Percentiles rank a stretch among this genome's conserved stretches.
Evolutionary conservation across 2,113 vertebrate species (phyloP).

Genomic region (Okapia johnstoni): DNA sequence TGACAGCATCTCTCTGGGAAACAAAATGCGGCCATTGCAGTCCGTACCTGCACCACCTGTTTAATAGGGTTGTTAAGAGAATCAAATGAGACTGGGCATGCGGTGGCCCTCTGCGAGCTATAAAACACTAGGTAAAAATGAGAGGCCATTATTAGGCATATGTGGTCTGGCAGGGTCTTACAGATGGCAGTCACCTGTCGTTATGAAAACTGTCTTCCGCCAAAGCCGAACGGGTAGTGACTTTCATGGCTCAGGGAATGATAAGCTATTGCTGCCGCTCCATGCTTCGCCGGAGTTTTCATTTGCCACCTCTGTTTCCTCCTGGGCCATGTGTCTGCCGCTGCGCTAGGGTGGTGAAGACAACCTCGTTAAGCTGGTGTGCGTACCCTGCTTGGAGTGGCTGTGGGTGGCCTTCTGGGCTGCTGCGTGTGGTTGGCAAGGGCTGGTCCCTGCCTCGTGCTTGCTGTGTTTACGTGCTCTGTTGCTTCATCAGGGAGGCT

Average conservation of each 20-base stretch:
- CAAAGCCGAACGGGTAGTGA: not conserved
- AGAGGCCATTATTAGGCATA: slow-evolving; percentile 49
- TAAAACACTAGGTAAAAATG: slow-evolving; percentile 31
- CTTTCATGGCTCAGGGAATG: not conserved
- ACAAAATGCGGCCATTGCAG: not conserved
- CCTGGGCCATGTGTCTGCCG: not conserved
- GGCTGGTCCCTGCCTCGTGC: not conserved
- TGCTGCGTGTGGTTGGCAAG: not conserved
- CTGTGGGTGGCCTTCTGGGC: not conserved
- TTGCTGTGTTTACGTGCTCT: not conserved
- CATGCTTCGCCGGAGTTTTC: not conserved
- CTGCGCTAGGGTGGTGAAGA: too few relatives aligned
- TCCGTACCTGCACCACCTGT: not conserved
- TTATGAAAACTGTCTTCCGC: slow-evolving; percentile 33
- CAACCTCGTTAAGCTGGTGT: not conserved
- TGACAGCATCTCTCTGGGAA: not conserved
- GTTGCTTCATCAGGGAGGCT: slow-evolving; percentile 19
- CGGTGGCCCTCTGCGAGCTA: slow-evolving; percentile 14
- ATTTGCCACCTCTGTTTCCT: not conserved
- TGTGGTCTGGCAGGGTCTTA: slow-evolving; percentile 42
- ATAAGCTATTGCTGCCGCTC: not conserved
- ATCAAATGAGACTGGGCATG: slow-evolving; percentile 33
- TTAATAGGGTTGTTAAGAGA: slow-evolving; percentile 42
- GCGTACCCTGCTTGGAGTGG: not conserved
- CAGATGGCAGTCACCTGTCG: slow-evolving; percentile 46